These are phyloP conservation scores for Neomorphus geoffroyi DNA, from an alignment of 2,797 vertebrate species.

Conservation along the genomic window DNA sequence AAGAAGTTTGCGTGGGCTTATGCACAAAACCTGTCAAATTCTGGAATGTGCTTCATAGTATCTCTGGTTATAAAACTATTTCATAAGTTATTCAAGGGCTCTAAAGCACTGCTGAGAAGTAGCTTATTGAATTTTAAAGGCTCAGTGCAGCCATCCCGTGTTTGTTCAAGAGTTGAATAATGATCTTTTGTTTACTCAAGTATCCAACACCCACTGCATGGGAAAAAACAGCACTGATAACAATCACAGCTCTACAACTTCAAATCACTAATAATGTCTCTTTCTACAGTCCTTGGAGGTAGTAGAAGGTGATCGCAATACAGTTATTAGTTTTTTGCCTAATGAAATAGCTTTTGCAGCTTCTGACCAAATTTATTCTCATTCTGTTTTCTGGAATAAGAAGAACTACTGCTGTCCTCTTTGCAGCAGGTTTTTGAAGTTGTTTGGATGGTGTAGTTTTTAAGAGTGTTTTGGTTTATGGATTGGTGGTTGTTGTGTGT, in stretches of 20 bases:
- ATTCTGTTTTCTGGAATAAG: background rate
- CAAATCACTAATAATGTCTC: background rate
- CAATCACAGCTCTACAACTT: background rate
- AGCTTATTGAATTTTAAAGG: background rate
- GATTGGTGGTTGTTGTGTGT: background rate
- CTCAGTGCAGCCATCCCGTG: background rate
- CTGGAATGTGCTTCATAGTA: constrained; percentile 36
- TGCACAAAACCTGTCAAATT: constrained; percentile 61
- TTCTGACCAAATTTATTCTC: background rate
- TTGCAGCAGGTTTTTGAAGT: background rate
- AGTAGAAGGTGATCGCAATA: background rate
- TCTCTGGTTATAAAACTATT: constrained; percentile 5
- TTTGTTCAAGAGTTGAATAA: background rate
- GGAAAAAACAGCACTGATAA: background rate
- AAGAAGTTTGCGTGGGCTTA: constrained; percentile 44
- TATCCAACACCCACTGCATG: background rate
- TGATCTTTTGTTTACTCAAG: background rate
- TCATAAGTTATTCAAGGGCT: constrained; percentile 7
- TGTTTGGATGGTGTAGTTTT: background rate
- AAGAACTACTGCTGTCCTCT: background rate
- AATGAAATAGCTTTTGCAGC: background rate
- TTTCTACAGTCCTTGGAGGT: background rate
- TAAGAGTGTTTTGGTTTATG: background rate
- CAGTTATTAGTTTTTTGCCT: background rate
- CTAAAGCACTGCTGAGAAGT: background rate